phyloP scores from a whole-genome alignment of 2,797 vertebrate genomes.

The Pogoniulus pusillus region DNA sequence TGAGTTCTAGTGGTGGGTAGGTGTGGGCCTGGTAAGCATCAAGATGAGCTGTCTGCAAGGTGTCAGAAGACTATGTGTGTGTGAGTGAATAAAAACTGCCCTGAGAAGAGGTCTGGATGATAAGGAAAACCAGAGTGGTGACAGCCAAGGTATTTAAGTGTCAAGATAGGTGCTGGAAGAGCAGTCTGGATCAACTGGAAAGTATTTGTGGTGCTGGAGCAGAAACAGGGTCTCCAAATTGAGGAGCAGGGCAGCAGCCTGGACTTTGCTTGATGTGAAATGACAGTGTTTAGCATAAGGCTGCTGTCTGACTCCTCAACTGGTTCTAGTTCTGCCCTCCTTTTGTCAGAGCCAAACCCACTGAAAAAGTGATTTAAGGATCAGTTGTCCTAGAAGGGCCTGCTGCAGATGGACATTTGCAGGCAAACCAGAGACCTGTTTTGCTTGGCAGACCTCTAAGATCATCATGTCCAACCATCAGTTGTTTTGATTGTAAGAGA shows the following conservation, averaged over 20 bases:
- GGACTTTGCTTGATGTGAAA: background rate
- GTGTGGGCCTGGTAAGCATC: background rate
- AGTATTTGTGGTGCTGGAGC: slow-evolving; percentile 12
- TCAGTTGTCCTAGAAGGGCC: background rate
- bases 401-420: background rate
- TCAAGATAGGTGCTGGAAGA: background rate
- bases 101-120: background rate
- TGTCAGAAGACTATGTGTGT: background rate
- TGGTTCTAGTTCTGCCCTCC: background rate
- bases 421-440: background rate
- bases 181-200: background rate
- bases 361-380: background rate
- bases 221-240: background rate
- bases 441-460: background rate
- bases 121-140: background rate
- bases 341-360: too few relatives aligned
- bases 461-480: background rate
- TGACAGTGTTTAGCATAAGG: background rate
- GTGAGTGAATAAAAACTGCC: background rate
- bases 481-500: too few relatives aligned
- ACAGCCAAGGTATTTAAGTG: background rate
- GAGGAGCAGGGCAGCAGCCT: slow-evolving; percentile 1
- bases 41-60: background rate
- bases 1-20: background rate
- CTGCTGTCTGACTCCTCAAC: background rate